Conservation (phyloP, 1,140 invertebrate species). For the Pinna nobilis region DNA sequence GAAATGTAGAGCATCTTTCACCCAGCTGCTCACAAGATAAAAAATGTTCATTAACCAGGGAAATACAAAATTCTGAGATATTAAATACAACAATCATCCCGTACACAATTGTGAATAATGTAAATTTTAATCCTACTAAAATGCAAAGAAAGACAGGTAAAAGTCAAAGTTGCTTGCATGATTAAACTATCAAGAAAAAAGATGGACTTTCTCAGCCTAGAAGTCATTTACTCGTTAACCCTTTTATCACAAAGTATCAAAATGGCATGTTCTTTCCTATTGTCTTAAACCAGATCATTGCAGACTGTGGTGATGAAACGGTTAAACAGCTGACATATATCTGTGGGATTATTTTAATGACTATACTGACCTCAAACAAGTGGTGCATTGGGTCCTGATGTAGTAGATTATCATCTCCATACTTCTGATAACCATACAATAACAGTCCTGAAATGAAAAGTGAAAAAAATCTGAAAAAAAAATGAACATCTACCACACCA, state of each 20-base stretch:
- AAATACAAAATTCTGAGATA: no score
- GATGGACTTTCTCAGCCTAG: background rate
- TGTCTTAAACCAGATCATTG: no score
- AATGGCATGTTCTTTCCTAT: no score
- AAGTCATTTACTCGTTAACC: background rate
- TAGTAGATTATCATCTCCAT: constrained; percentile 70
- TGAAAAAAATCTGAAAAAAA: background rate
- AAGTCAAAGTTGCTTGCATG: background rate
- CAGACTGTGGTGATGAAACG: no score
- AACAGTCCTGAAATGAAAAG: constrained; percentile 66
- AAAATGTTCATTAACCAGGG: no score
- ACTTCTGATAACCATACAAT: constrained; percentile 71
- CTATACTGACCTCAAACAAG: constrained; percentile 67
- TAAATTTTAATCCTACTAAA: background rate
- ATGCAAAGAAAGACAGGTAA: background rate
- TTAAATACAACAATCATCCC: no score
- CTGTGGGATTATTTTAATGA: no score
- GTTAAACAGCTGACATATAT: no score
- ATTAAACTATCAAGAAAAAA: background rate
- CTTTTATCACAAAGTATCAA: no score
- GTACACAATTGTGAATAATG: background rate
- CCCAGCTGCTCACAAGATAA: no score
- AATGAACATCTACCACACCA: background rate
- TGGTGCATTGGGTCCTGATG: constrained; percentile 71
- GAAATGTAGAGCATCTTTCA: no score